These are phyloP conservation scores for Beris chalybata DNA, from an alignment of 2,888 invertebrate species.

Conservation along the genomic window DNA sequence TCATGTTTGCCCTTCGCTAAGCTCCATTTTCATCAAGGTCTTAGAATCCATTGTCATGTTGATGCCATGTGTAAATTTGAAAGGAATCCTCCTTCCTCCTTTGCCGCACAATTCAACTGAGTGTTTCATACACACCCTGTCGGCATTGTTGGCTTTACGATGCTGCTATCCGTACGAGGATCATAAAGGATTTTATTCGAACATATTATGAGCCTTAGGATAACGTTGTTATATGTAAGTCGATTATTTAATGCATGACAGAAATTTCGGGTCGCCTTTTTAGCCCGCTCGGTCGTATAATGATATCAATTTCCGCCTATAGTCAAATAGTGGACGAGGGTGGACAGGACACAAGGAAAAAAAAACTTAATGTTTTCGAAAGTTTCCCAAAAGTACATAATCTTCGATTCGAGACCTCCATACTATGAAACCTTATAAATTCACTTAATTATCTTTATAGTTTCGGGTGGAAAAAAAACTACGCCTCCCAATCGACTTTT, in stretches of 20 bases:
- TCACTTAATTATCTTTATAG: no score
- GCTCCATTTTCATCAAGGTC: slow-evolving; percentile 39
- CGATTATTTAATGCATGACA: slow-evolving; percentile 38
- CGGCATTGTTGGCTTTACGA: slow-evolving; percentile 20
- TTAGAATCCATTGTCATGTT: slow-evolving; percentile 37
- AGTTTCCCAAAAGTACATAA: no score
- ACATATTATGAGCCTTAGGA: slow-evolving; percentile 37
- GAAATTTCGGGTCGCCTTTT: not conserved
- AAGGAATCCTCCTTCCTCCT: slow-evolving; percentile 22
- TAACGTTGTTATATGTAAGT: slow-evolving; percentile 40
- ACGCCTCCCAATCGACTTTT: no score
- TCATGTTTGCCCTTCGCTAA: slow-evolving; percentile 40
- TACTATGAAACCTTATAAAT: no score
- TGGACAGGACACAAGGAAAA: no score
- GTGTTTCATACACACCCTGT: slow-evolving; percentile 1
- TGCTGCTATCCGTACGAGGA: slow-evolving; percentile 17
- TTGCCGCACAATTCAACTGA: not conserved
- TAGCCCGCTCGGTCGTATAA: no score
- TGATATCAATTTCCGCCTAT: no score
- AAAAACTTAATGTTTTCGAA: no score
- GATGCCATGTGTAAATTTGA: slow-evolving; percentile 40
- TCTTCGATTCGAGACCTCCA: no score
- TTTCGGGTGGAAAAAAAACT: no score
- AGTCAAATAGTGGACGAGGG: no score
- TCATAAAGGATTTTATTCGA: slow-evolving; percentile 37